Evolutionary conservation across 2,888 invertebrate genomes (phyloP).

Genomic region (Ernsta delagoae): DNA sequence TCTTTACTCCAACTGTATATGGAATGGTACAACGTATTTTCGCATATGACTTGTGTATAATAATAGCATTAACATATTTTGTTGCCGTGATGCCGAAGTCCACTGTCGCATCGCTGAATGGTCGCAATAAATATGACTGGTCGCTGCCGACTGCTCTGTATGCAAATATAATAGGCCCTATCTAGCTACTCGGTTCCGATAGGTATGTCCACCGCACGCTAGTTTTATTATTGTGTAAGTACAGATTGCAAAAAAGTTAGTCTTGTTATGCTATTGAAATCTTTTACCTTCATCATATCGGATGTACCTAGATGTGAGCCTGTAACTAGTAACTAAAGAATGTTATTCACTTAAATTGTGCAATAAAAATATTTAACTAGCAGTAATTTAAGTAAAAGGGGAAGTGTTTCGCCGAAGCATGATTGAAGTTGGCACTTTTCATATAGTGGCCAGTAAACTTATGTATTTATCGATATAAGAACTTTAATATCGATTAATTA

Average conservation of each 20-base stretch:
- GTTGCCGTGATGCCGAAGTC: conserved; percentile 31
- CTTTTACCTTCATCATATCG: no score
- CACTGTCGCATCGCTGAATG: conserved; percentile 49
- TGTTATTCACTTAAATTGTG: no score
- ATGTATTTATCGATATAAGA: no score
- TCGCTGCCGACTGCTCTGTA: conserved; percentile 56
- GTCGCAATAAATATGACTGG: conserved; percentile 60
- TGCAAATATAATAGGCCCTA: conserved; percentile 77
- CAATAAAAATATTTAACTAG: no score
- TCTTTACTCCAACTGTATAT: conserved; percentile 18
- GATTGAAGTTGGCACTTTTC: no score
- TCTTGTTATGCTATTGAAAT: neutral
- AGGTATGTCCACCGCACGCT: conserved; percentile 45
- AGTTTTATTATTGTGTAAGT: conserved; percentile 42
- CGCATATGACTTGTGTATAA: conserved; percentile 36
- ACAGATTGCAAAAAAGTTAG: conserved; percentile 43
- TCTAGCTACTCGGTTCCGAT: conserved; percentile 50
- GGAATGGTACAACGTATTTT: conserved; percentile 18
- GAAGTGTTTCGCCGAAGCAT: no score
- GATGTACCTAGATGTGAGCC: no score
- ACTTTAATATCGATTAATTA: no score
- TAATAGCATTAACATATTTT: conserved; percentile 40
- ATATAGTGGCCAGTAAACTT: no score
- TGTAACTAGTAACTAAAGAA: no score
- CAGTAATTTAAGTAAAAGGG: no score